Evolutionary conservation across 2,888 invertebrate genomes (phyloP).

Genomic region (Mantis religiosa): DNA sequence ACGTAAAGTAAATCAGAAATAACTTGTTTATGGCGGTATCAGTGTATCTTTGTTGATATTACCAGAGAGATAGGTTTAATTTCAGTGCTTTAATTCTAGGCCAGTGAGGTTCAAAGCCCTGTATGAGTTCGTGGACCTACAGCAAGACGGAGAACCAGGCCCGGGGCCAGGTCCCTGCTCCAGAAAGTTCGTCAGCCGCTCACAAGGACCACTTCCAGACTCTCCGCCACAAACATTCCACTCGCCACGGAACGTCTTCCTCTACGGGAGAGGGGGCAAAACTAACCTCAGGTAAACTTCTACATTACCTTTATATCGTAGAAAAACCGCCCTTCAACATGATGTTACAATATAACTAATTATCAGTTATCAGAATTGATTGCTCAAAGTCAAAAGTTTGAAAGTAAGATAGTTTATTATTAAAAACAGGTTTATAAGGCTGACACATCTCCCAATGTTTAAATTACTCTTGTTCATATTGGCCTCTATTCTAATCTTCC

Average conservation of each 20-base stretch:
- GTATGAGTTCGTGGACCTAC: constrained; percentile 84
- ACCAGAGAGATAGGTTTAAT: not conserved
- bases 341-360: not conserved
- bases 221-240: constrained; percentile 73
- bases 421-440: no score
- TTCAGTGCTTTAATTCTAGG: constrained; percentile 46
- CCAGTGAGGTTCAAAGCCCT: constrained; percentile 79
- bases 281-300: constrained; percentile 65
- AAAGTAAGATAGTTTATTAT: no score
- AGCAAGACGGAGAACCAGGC: constrained; percentile 78
- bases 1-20: no score
- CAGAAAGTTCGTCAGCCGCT: constrained; percentile 64
- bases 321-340: not conserved
- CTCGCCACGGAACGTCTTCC: constrained; percentile 76
- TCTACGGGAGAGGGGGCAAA: constrained; percentile 81
- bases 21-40: no score
- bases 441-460: no score
- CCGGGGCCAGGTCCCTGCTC: constrained; percentile 67
- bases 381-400: not conserved
- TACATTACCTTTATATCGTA: not conserved
- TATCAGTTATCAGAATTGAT: not conserved
- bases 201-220: constrained; percentile 46
- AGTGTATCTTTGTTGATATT: not conserved
- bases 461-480: no score
- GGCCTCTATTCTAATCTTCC: no score